phyloP scores from a whole-genome alignment of 2,797 vertebrate species.

The Sternarchorhynchus goeldii region DNA sequence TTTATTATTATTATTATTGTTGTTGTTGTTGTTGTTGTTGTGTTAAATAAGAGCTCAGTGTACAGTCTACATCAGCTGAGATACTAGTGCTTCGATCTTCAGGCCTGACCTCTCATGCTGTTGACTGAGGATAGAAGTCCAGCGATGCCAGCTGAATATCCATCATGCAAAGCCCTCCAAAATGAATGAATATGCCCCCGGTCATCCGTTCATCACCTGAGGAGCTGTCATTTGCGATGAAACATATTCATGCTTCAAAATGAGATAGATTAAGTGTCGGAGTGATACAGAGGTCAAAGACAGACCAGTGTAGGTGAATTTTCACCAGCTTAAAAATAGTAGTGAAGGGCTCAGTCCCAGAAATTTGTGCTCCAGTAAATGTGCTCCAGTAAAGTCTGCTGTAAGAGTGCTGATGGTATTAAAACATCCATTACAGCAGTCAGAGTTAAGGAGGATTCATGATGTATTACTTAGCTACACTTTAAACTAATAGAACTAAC shows the following conservation, averaged over 20 bases:
- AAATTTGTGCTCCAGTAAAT: not conserved
- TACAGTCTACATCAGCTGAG: not conserved
- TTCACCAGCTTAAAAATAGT: constrained; percentile 24
- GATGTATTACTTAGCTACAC: constrained; percentile 12
- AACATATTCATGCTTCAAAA: constrained; percentile 73
- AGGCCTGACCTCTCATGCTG: constrained; percentile 75
- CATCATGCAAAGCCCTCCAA: constrained; percentile 72
- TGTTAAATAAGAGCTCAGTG: not conserved
- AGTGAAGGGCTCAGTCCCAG: not conserved
- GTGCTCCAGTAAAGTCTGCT: not conserved
- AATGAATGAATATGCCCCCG: constrained; percentile 81
- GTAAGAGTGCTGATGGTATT: not conserved
- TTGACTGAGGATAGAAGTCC: constrained; percentile 68
- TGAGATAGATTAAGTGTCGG: constrained; percentile 76
- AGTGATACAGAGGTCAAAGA: constrained; percentile 61
- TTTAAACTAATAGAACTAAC: not conserved
- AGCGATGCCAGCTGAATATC: constrained; percentile 72
- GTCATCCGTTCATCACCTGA: constrained; percentile 79
- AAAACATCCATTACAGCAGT: constrained; percentile 7
- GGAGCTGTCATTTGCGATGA: constrained; percentile 74
- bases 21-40: no score
- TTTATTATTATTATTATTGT: no score
- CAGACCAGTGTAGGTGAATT: constrained; percentile 37
- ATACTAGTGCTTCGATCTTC: constrained; percentile 75
- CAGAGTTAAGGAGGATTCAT: constrained; percentile 14